Percentiles rank a stretch among this genome's conserved stretches.
Evolutionary conservation across 2,113 vertebrate species (phyloP).

Genomic region (Protobothrops mucrosquamatus): DNA sequence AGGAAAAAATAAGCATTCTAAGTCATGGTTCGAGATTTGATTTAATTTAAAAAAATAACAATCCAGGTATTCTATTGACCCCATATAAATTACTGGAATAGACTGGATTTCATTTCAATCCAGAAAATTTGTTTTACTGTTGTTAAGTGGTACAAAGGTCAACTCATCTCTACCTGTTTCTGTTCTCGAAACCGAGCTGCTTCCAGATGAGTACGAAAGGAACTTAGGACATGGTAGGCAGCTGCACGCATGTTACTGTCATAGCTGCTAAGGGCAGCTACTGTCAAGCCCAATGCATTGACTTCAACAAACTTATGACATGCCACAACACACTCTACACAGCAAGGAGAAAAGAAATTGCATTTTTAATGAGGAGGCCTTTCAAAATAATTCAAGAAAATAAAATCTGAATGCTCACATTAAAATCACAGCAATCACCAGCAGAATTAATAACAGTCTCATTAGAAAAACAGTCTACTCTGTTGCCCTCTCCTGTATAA

Average conservation of each 20-base stretch:
- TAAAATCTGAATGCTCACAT: background rate
- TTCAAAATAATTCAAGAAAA: background rate
- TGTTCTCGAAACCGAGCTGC: constrained; percentile 83
- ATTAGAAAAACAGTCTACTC: background rate
- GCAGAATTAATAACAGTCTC: background rate
- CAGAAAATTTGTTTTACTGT: background rate
- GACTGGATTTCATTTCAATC: background rate
- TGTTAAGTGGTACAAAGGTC: background rate
- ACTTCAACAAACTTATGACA: constrained; percentile 89
- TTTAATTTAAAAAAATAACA: background rate
- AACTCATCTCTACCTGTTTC: constrained; percentile 74
- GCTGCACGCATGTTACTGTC: constrained; percentile 83
- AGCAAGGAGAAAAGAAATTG: background rate
- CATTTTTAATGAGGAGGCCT: background rate
- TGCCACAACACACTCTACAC: constrained; percentile 84
- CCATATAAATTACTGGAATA: background rate
- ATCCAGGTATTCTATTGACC: background rate
- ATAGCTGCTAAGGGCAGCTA: constrained; percentile 89
- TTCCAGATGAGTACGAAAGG: constrained; percentile 87
- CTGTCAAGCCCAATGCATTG: constrained; percentile 81
- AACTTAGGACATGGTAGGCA: constrained; percentile 80
- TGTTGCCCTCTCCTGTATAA: background rate
- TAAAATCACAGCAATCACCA: background rate
- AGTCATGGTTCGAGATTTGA: background rate
- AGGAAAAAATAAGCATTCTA: background rate